Evolutionary conservation across 2,888 invertebrate genomes (phyloP), one percentile per base, ranked within the genome.

Genomic region (Mythimna loreyi): DNA sequence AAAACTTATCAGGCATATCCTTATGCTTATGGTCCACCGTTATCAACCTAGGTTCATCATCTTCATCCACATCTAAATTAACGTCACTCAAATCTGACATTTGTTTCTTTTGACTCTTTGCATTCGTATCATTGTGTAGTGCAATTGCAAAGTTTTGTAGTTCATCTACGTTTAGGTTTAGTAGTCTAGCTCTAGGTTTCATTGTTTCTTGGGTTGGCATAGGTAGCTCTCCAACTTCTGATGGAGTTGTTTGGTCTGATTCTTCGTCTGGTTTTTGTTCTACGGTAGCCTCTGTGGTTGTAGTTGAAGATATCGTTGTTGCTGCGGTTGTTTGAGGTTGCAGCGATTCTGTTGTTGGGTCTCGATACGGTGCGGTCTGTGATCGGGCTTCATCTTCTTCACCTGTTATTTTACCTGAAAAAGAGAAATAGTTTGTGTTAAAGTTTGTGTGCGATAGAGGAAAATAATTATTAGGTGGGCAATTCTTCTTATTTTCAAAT

Each of bases 51-150:
- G 89, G 81, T 3, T 87, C 84, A 19, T 94, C 94, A 1, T 94
- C 93, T 19, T 97, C 97, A 61, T 97, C 97, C 72, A 96, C 92
- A 49, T 97, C 97, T 96, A 98, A 97, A 84, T 97, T 98, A 25
- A 98, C 97, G 90, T 98, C 97, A 88, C 98, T 98, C n/a, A 98
- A 93, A 90, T 98, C 98, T 47, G 95, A 91, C 50, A 95, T 78
- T 61, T 81, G 82, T 80, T 93, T 95, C 75, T 90, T 92, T 53
- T 86, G 76, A 59, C 71, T 80, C 75, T 87, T 89, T n/a, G 84
- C 75, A 47, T 84, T 81, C 3, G 91, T 90, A 73, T 93, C 91
- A 86, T 95, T 95, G 56, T 96, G 95, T 62, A 94, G 78, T 3
- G 92, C 91, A 57, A 93, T 92, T 0, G 95, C 95, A 61, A 95